Evolutionary conservation across 2,888 invertebrate genomes (phyloP), one percentile per base, ranked within the genome.

Genomic region (Cetonia aurata): DNA sequence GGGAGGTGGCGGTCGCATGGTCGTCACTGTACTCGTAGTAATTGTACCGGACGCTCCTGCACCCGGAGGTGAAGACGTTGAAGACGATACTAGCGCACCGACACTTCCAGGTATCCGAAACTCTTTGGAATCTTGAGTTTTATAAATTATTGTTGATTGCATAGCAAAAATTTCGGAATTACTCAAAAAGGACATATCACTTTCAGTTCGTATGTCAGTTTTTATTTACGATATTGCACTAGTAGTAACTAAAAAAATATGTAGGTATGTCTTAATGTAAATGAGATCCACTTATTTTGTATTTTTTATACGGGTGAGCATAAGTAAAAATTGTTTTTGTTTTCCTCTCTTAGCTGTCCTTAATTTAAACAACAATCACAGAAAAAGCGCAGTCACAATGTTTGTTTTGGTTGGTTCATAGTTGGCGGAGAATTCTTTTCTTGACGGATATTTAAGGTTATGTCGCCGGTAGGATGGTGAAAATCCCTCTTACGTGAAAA

Each of bases 1-100:
- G 80, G 84, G 88, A 83, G 88, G 88, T 82, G 88, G 86, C 15
- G 83, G 82, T 83, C 87, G 86, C 86, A 89, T 89, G 86, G 88
- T 87, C 86, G 88, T 87, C 86, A 86, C 86, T 48, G 62, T 62
- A 15, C 48, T 62, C 48, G 62, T 62, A 9, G 60, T 62, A 25
- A 31, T 60, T 9, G 62, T 31, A 50, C 33, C 48, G 48, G 62
- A 62, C 50, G 62, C 33, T 19, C 48, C 12, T 85, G 75, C 71
- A 69, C 73, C 75, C 55, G 81, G 75, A 65, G 82, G 79, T 48
- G 82, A 80, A 55, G 83, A 80, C 69, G 83, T 81, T 33, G 83
- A 83, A 10, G 83, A 83, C 15, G 83, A 71, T 50, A 83, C 83
- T 55, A 83, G 78, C 53, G 82, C 82, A 66, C 72, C 72, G 25